phyloP scores from a whole-genome alignment of 2,888 invertebrate genomes.

The Pristionchus arcanus region DNA sequence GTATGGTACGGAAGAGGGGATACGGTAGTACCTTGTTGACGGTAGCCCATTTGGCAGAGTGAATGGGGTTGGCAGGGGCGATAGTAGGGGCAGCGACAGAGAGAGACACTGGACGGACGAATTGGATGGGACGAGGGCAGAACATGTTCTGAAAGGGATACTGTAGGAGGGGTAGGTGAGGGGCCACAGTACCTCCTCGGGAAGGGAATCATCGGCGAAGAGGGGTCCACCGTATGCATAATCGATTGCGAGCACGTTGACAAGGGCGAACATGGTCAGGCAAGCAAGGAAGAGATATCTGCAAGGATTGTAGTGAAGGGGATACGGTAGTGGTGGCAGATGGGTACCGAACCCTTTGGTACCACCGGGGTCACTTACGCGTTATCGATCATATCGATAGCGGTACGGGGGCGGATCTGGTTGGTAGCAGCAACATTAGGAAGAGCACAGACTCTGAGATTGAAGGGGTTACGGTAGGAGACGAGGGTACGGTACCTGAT shows the following conservation, averaged over 20 bases:
- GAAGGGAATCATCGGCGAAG: background rate
- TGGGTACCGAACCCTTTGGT: background rate
- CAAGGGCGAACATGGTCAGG: slow-evolving; percentile 17
- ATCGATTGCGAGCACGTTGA: slow-evolving; percentile 47
- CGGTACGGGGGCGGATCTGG: slow-evolving; percentile 26
- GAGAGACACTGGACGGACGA: slow-evolving; percentile 7
- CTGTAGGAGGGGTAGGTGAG: background rate
- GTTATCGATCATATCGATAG: slow-evolving; percentile 10
- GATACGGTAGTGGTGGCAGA: background rate
- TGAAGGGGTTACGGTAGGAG: background rate
- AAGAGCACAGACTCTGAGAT: background rate
- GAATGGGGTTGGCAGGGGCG: slow-evolving; percentile 26
- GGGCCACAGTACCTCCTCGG: slow-evolving; percentile 16
- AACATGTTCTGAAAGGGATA: slow-evolving; percentile 1
- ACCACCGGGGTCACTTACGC: slow-evolving; percentile 17
- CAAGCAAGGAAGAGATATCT: slow-evolving; percentile 50
- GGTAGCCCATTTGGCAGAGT: slow-evolving; percentile 34
- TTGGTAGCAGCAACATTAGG: background rate
- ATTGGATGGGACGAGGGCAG: background rate
- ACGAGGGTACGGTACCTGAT: background rate
- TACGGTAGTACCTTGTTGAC: slow-evolving; percentile 18
- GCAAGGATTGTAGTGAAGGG: background rate
- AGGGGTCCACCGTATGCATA: slow-evolving; percentile 46
- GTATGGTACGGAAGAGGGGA: background rate
- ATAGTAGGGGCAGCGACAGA: slow-evolving; percentile 10